phyloP scores from a whole-genome alignment of 2,888 invertebrate species.

The Apamea sordens region DNA sequence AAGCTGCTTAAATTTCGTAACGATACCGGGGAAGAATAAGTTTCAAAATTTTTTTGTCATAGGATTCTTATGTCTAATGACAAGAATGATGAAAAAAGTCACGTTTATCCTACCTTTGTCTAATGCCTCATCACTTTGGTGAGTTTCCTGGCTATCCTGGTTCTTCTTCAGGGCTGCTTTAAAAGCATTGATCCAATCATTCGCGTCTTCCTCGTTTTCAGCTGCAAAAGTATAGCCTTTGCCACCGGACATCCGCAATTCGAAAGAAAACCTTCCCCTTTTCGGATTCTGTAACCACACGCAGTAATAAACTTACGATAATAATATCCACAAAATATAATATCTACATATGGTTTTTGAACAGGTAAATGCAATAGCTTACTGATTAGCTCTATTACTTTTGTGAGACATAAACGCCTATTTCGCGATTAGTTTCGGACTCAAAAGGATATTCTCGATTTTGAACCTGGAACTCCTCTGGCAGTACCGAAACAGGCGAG shows the following conservation, averaged over 20 bases:
- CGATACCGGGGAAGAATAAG: neutral
- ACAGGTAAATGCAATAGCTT: neutral
- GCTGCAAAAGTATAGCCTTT: constrained; percentile 96
- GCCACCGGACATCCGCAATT: constrained; percentile 96
- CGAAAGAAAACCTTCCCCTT: constrained; percentile 96
- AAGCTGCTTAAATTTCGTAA: neutral
- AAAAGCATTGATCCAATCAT: constrained; percentile 96
- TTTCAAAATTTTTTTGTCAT: neutral
- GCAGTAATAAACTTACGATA: neutral
- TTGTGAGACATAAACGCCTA: neutral
- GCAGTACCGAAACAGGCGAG: too few relatives aligned
- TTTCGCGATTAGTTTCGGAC: too few relatives aligned
- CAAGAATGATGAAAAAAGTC: neutral
- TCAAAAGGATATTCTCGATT: too few relatives aligned
- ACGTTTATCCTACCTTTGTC: constrained; percentile 88
- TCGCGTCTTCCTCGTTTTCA: constrained; percentile 95
- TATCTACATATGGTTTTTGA: neutral
- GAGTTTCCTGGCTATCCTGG: constrained; percentile 83
- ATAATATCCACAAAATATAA: neutral
- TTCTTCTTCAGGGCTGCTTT: constrained; percentile 95
- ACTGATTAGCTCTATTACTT: neutral
- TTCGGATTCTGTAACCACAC: constrained; percentile 92
- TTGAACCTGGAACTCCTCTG: too few relatives aligned
- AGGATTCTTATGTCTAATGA: neutral
- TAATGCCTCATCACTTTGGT: constrained; percentile 93